These are phyloP conservation scores for Anguilla megastoma DNA, from an alignment of 2,797 vertebrate genomes.

Conservation along the genomic window DNA sequence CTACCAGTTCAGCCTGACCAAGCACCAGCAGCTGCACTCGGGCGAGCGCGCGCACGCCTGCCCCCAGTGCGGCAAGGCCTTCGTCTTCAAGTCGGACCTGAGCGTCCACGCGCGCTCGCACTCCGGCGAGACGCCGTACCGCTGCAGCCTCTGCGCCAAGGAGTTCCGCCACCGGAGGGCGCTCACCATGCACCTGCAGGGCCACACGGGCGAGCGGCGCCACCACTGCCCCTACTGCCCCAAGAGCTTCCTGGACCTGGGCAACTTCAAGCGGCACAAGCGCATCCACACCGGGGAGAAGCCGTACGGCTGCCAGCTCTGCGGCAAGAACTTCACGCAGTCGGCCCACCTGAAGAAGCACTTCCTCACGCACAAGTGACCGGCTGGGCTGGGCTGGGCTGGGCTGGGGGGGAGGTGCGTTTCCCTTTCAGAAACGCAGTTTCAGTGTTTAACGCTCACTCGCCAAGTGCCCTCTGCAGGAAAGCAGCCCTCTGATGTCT, in stretches of 20 bases:
- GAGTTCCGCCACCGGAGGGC: conserved; percentile 68
- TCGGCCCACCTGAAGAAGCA: conserved; percentile 53
- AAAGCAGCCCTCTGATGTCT: background rate
- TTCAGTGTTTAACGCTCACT: background rate
- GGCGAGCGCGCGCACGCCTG: conserved; percentile 68
- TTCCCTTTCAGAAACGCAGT: background rate
- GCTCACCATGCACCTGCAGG: conserved; percentile 70
- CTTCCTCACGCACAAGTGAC: conserved; percentile 37
- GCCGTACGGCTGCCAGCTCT: conserved; percentile 70
- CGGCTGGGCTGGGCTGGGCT: too few species aligned
- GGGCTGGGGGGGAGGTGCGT: background rate
- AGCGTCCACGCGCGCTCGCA: conserved; percentile 68
- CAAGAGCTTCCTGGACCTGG: conserved; percentile 73
- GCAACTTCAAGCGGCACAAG: conserved; percentile 74
- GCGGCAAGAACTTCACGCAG: conserved; percentile 44
- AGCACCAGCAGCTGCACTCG: conserved; percentile 71
- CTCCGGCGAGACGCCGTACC: conserved; percentile 73
- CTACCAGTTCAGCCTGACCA: conserved; percentile 69
- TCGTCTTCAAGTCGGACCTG: conserved; percentile 67
- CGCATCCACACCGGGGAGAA: conserved; percentile 76
- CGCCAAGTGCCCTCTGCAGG: background rate
- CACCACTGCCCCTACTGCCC: conserved; percentile 70
- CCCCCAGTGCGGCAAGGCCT: conserved; percentile 69
- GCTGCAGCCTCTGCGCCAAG: conserved; percentile 69
- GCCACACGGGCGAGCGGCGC: conserved; percentile 73